phyloP scores from a whole-genome alignment of 2,797 vertebrate species.

The Sardinella longiceps region DNA sequence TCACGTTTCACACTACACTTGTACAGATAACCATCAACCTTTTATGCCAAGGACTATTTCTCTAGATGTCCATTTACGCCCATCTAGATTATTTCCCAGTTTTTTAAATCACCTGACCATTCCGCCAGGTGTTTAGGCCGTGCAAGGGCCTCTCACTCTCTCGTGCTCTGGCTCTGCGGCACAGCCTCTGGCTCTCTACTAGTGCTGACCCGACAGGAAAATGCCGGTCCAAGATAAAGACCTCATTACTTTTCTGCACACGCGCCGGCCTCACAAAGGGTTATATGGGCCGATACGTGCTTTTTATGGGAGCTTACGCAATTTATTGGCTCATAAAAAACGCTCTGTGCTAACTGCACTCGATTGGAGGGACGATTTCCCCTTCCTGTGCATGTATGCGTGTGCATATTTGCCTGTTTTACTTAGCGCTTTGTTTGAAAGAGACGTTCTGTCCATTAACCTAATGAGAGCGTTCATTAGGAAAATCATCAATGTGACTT shows the following conservation, averaged over 20 bases:
- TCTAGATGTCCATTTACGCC: too few species aligned
- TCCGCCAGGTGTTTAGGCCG: too few species aligned
- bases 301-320: conserved; percentile 45
- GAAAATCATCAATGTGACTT: conserved; percentile 28
- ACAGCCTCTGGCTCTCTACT: background rate
- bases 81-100: too few species aligned
- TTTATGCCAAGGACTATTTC: too few species aligned
- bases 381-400: background rate
- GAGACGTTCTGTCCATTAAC: conserved; percentile 2
- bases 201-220: conserved; percentile 45
- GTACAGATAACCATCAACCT: too few species aligned
- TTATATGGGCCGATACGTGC: conserved; percentile 44
- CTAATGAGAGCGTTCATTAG: conserved; percentile 35
- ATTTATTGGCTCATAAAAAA: conserved; percentile 50
- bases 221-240: conserved; percentile 28
- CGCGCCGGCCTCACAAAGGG: conserved; percentile 7
- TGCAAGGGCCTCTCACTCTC: too few species aligned
- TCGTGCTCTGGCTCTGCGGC: background rate
- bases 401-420: conserved; percentile 23
- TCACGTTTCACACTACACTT: too few species aligned
- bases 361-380: background rate
- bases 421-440: conserved; percentile 32
- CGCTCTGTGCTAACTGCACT: conserved; percentile 34
- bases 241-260: conserved; percentile 46
- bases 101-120: too few species aligned